phyloP scores from a whole-genome alignment of 2,888 invertebrate species.

The Scaeva pyrastri region DNA sequence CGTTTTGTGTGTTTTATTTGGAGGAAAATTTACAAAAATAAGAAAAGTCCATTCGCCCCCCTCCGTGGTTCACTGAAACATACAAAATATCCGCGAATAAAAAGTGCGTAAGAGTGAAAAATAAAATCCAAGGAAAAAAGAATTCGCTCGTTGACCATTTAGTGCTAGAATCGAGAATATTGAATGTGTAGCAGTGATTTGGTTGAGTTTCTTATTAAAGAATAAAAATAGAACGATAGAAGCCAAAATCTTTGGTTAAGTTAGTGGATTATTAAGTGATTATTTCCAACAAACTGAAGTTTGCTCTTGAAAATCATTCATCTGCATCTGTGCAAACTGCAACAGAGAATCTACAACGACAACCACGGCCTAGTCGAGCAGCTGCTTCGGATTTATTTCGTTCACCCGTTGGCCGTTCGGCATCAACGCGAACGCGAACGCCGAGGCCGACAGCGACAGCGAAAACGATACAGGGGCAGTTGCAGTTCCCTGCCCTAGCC shows the following conservation, averaged over 20 bases:
- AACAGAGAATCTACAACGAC: slow-evolving; percentile 29
- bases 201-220: slow-evolving; percentile 51
- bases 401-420: slow-evolving; percentile 21
- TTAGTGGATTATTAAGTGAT: slow-evolving; percentile 60
- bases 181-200: slow-evolving; percentile 61
- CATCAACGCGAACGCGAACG: no score
- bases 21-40: slow-evolving; percentile 34
- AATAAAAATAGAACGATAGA: slow-evolving; percentile 72
- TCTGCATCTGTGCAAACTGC: slow-evolving; percentile 44
- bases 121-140: slow-evolving; percentile 13
- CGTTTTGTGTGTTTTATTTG: slow-evolving; percentile 26
- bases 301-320: slow-evolving; percentile 74
- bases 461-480: slow-evolving; percentile 11
- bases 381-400: slow-evolving; percentile 63
- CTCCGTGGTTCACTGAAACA: slow-evolving; percentile 41
- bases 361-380: slow-evolving; percentile 47
- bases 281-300: slow-evolving; percentile 59
- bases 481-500: slow-evolving; percentile 50
- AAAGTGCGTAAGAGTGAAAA: slow-evolving; percentile 63
- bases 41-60: slow-evolving; percentile 23
- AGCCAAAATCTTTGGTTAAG: slow-evolving; percentile 49
- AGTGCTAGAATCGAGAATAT: slow-evolving; percentile 54
- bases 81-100: slow-evolving; percentile 61
- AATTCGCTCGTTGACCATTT: slow-evolving; percentile 38
- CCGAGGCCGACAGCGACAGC: not conserved